Percentiles rank a stretch among this genome's conserved stretches.
Evolutionary conservation across 2,888 invertebrate genomes (phyloP).

Genomic region (Rhodophaea formosa): DNA sequence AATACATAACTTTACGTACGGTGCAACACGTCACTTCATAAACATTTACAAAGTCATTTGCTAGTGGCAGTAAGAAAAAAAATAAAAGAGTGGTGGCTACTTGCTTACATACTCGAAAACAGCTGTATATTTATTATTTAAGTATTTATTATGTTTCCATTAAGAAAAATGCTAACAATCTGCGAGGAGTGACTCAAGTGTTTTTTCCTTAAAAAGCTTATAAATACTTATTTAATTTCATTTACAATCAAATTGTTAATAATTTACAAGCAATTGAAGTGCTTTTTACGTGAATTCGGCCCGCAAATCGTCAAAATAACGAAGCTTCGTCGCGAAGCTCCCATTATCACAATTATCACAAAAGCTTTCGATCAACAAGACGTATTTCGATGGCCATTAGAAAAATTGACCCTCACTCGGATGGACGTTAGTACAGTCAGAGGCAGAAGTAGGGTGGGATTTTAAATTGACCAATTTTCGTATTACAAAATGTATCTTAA

Average conservation of each 20-base stretch:
- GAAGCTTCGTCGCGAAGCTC: slow-evolving; percentile 12
- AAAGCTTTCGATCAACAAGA: slow-evolving; percentile 44
- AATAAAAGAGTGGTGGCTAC: too few species aligned
- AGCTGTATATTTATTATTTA: too few species aligned
- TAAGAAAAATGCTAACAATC: background rate
- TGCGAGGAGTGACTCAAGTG: background rate
- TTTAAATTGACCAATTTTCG: background rate
- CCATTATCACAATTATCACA: slow-evolving; percentile 39
- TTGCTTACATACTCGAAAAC: too few species aligned
- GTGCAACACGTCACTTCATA: too few species aligned
- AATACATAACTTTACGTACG: too few species aligned
- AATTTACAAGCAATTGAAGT: slow-evolving; percentile 8
- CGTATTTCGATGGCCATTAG: slow-evolving; percentile 58
- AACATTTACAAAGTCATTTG: too few species aligned
- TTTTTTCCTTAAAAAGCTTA: too few species aligned
- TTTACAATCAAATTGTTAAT: background rate
- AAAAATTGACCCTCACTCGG: slow-evolving; percentile 67
- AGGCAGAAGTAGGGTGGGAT: background rate
- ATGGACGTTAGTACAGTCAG: slow-evolving; percentile 25
- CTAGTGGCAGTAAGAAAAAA: too few species aligned
- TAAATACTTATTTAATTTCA: background rate
- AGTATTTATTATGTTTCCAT: too few species aligned
- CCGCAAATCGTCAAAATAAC: slow-evolving; percentile 9
- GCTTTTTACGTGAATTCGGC: slow-evolving; percentile 12
- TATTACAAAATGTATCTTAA: too few species aligned